A percentile compares a stretch with the other conserved stretches of the same genome.
These are phyloP conservation scores for Drosophila multiciliata DNA, from an alignment of 2,888 invertebrate genomes.

Conservation along the genomic window DNA sequence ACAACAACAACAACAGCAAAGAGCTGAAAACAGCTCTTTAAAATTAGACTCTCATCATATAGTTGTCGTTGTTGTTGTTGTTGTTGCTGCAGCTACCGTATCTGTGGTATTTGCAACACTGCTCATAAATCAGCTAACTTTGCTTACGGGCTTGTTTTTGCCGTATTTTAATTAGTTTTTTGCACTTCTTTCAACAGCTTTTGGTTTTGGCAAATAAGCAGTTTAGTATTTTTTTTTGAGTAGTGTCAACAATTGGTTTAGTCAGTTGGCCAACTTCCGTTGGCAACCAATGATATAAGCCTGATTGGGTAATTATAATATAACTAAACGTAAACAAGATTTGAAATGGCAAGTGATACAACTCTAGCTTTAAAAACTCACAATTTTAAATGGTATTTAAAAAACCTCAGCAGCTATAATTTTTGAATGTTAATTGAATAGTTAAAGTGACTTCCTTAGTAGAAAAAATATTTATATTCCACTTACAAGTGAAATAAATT, in stretches of 20 bases:
- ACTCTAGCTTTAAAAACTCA: background rate
- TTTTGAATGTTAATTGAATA: background rate
- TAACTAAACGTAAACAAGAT: background rate
- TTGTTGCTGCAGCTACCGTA: conserved; percentile 33
- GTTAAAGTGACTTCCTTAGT: background rate
- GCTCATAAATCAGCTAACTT: conserved; percentile 63
- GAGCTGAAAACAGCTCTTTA: conserved; percentile 58
- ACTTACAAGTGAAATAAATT: background rate
- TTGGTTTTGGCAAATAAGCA: conserved; percentile 20
- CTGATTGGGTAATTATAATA: background rate
- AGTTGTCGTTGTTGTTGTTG: conserved; percentile 14
- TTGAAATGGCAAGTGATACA: background rate
- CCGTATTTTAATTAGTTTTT: conserved; percentile 57
- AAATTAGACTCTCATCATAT: conserved; percentile 60
- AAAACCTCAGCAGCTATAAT: background rate
- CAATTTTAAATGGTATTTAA: background rate
- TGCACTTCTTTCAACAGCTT: conserved; percentile 32
- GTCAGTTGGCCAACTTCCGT: conserved; percentile 29
- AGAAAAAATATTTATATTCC: background rate
- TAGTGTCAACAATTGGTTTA: conserved; percentile 23
- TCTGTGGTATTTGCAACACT: conserved; percentile 19
- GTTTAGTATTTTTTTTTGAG: conserved; percentile 7
- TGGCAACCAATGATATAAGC: conserved; percentile 3
- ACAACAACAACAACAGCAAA: background rate
- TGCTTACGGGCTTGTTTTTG: conserved; percentile 27